Conservation (phyloP, 1,140 invertebrate species). For the Andricus grossulariae region DNA sequence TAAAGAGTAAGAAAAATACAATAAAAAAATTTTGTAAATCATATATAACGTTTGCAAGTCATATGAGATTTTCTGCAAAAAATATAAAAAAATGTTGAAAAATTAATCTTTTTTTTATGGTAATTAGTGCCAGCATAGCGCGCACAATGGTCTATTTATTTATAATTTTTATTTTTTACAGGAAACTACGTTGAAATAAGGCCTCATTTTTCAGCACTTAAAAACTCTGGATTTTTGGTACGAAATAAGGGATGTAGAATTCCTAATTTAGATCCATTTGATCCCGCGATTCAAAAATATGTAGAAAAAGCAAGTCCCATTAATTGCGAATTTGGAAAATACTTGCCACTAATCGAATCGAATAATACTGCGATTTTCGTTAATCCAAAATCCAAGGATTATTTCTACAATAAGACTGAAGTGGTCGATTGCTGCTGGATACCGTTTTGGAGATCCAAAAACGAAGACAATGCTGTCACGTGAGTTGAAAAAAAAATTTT, state of each 20-base stretch:
- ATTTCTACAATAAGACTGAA: slow-evolving; percentile 76
- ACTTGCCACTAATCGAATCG: slow-evolving; percentile 78
- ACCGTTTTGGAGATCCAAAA: slow-evolving; percentile 77
- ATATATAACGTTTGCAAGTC: too few relatives aligned
- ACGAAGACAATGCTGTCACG: slow-evolving; percentile 66
- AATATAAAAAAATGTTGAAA: too few relatives aligned
- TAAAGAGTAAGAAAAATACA: too few relatives aligned
- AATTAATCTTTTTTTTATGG: too few relatives aligned
- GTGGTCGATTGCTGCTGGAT: slow-evolving; percentile 80
- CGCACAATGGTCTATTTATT: too few relatives aligned
- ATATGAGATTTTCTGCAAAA: too few relatives aligned
- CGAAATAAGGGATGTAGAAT: slow-evolving; percentile 87
- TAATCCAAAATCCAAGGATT: slow-evolving; percentile 58
- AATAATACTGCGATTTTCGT: slow-evolving; percentile 81
- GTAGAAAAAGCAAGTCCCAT: slow-evolving; percentile 69
- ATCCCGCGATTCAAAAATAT: slow-evolving; percentile 76
- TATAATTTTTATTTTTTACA: slow-evolving; percentile 14
- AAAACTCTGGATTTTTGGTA: slow-evolving; percentile 76
- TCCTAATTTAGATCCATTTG: slow-evolving; percentile 84
- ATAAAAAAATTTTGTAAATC: too few relatives aligned
- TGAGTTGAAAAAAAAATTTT: slow-evolving; percentile 50
- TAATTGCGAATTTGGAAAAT: slow-evolving; percentile 72
- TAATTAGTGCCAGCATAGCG: too few relatives aligned
- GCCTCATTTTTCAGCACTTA: slow-evolving; percentile 35
- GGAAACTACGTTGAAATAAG: not conserved